These are phyloP conservation scores for Catotricha subobsoleta DNA, from an alignment of 2,888 invertebrate species.

Conservation along the genomic window DNA sequence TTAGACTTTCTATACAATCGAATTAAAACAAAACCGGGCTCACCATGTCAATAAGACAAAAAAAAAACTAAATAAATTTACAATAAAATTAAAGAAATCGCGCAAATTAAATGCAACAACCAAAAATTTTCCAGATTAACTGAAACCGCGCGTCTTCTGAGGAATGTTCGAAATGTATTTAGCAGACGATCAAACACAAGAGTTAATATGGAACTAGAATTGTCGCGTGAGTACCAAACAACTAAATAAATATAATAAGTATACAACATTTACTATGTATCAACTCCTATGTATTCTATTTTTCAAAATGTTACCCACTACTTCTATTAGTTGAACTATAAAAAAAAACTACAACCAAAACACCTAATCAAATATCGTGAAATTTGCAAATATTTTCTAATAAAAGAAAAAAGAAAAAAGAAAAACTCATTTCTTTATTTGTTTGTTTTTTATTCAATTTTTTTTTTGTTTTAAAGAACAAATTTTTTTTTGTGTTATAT, in stretches of 20 bases:
- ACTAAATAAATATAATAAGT: background rate
- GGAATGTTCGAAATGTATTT: slow-evolving; percentile 88
- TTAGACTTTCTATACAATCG: too few species aligned
- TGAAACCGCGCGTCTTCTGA: slow-evolving; percentile 90
- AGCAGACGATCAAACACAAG: slow-evolving; percentile 56
- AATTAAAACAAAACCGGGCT: too few species aligned
- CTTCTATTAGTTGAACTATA: too few species aligned
- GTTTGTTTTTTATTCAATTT: background rate
- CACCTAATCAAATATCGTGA: background rate
- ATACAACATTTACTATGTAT: too few species aligned
- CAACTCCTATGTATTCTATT: too few species aligned
- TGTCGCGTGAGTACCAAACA: slow-evolving; percentile 69
- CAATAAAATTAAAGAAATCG: slow-evolving; percentile 3
- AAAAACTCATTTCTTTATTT: background rate
- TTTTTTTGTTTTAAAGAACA: background rate
- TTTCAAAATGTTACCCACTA: too few species aligned
- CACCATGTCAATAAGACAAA: too few species aligned
- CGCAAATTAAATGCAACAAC: slow-evolving; percentile 2
- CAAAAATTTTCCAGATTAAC: slow-evolving; percentile 57
- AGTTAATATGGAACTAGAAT: slow-evolving; percentile 71
- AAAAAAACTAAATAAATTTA: slow-evolving; percentile 6
- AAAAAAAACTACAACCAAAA: too few species aligned
- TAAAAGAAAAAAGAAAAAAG: background rate
- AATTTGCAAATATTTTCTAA: background rate
- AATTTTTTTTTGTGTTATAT: background rate